These are phyloP conservation scores for Cinclus cinclus DNA, from an alignment of 2,113 vertebrate species.

Conservation along the genomic window DNA sequence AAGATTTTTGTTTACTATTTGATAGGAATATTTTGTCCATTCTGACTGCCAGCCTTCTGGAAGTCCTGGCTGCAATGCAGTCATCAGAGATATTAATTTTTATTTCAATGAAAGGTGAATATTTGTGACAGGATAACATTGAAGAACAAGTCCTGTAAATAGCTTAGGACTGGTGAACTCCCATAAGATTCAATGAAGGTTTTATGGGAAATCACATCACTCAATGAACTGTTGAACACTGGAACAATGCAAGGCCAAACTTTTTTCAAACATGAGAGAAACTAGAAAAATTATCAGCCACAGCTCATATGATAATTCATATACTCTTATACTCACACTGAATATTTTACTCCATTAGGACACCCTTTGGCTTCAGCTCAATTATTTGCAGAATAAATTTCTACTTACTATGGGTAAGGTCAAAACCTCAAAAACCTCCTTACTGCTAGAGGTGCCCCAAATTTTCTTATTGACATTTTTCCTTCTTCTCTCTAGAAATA, in stretches of 20 bases:
- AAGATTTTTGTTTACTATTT: neutral
- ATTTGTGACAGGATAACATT: neutral
- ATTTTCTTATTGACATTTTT: neutral
- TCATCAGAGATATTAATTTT: neutral
- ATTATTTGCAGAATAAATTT: neutral
- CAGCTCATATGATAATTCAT: neutral
- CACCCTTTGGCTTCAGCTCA: neutral
- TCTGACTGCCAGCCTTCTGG: neutral
- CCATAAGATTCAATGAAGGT: neutral
- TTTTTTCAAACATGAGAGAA: neutral
- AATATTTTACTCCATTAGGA: neutral
- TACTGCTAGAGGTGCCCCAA: neutral
- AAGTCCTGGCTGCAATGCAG: neutral
- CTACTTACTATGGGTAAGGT: neutral
- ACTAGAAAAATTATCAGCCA: neutral
- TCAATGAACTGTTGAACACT: neutral
- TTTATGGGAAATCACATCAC: slow-evolving; percentile 1
- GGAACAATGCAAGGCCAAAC: neutral
- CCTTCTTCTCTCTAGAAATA: neutral
- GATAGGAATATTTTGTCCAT: neutral
- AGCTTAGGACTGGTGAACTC: neutral
- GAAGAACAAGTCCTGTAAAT: neutral
- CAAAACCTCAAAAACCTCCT: neutral
- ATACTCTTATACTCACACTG: neutral
- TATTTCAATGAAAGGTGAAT: neutral